Evolutionary conservation across 2,888 invertebrate species (phyloP), one percentile per base, ranked within the genome.

Genomic region (Xylophagus ater): DNA sequence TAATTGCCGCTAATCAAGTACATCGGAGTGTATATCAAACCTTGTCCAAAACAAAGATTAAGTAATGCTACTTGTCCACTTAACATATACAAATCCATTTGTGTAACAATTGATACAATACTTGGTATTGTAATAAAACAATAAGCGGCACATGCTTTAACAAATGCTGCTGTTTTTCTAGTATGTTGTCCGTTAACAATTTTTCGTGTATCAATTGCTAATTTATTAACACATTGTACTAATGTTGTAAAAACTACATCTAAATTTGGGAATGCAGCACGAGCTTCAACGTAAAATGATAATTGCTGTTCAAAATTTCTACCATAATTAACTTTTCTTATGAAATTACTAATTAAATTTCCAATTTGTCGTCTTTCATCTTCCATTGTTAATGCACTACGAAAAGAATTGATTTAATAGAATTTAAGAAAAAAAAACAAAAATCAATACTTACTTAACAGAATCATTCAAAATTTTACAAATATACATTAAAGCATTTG

Each of bases 121-220:
- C 94, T 94, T n/a, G 97, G 97, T 59, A 93, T 86, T 7, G 96
- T 96, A 45, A 97, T 93, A 65, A 83, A 96, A 62, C 85, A 83
- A 67, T 88, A 97, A 0, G 97, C 96, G 30, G 88, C 82, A 68
- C 96, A 96, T 3, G 96, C 94, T 55, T 88, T 78, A 20, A 87
- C 84, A 69, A 93, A 85, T 51, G 87, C 81, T 10, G 80, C 78
- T 3, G 87, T 87, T 62, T 84, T 83, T 44, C 78, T 71, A 1
- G 81, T 80, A 53, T 86, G 85, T 53, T 78, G 74, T 3, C 82
- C 81, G 47, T 76, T 75, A 4, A 84, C 77, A 41, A 81, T 74
- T 54, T 68, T 72, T 25, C 72, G 67, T 10, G 73, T 80, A 55
- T 74, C 73, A 49, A 83, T 78, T 4, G 86, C 73, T 45, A 93